phyloP scores from a whole-genome alignment of 2,113 vertebrate species.

The Leucoraja erinaceus region DNA sequence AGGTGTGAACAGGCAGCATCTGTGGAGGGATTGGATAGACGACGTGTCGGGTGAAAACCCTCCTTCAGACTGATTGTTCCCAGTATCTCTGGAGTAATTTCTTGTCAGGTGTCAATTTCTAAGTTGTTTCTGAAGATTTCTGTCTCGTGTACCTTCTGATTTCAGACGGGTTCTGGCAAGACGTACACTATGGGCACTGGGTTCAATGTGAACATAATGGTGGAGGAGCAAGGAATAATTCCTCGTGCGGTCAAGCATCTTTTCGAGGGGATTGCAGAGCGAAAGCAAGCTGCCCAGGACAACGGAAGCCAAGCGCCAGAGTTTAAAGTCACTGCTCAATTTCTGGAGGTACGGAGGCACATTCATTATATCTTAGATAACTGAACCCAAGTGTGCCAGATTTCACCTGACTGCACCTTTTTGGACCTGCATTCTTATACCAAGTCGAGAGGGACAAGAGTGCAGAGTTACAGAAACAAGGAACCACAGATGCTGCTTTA shows the following conservation, averaged over 20 bases:
- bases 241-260: constrained; percentile 82
- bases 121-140: background rate
- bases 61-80: too few species aligned
- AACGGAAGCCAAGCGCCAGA: constrained; percentile 62
- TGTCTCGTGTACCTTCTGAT: background rate
- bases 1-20: too few species aligned
- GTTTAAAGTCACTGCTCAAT: constrained; percentile 98
- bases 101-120: background rate
- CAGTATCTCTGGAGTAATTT: too few species aligned
- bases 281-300: constrained; percentile 59
- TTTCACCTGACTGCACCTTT: too few species aligned
- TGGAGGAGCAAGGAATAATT: constrained; percentile 84
- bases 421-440: too few species aligned
- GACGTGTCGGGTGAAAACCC: too few species aligned
- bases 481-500: too few species aligned
- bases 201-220: constrained; percentile 66
- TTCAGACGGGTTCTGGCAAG: constrained; percentile 87
- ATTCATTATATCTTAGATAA: background rate
- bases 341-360: constrained; percentile 73
- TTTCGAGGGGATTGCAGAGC: constrained; percentile 76
- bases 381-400: background rate
- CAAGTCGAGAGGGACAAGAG: too few species aligned
- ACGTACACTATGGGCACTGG: constrained; percentile 95
- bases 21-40: too few species aligned
- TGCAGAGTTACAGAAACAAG: too few species aligned